phyloP scores from a whole-genome alignment of 2,797 vertebrate genomes.

The Hapalemur alaotrensis region DNA sequence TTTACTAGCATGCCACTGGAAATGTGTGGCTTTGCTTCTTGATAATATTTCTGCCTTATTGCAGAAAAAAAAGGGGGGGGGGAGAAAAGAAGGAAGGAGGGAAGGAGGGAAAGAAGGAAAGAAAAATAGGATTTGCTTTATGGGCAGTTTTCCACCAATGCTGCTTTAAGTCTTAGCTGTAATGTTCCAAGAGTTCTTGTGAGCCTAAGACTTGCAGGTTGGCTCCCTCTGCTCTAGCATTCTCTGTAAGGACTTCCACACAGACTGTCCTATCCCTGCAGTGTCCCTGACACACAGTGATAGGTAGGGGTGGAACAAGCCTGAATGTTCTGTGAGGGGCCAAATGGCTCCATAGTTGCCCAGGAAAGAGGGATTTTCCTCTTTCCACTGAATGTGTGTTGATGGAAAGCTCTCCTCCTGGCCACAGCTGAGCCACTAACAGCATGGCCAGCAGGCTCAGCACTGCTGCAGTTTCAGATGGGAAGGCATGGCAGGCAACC shows the following conservation, averaged over 20 bases:
- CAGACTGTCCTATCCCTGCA: not conserved
- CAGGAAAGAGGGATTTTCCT: not conserved
- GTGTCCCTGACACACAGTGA: not conserved
- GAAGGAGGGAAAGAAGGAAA: no score
- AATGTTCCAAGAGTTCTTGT: not conserved
- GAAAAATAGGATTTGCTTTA: not conserved
- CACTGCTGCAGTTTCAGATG: not conserved
- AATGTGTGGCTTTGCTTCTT: not conserved
- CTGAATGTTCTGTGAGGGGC: not conserved
- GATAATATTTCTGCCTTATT: not conserved
- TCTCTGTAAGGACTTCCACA: not conserved
- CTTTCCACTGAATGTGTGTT: not conserved
- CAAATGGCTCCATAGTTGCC: not conserved
- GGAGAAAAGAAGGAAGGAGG: no score
- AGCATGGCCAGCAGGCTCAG: not conserved
- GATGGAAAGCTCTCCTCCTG: not conserved
- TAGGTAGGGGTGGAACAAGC: not conserved
- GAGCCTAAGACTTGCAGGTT: not conserved
- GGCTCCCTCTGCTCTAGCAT: not conserved
- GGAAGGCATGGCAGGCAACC: not conserved
- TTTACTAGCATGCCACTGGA: not conserved
- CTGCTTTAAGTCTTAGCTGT: not conserved
- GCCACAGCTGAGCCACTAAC: not conserved
- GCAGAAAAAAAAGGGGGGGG: not conserved
- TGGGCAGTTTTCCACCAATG: not conserved